These are phyloP conservation scores for Drosophila paracracens DNA, from an alignment of 2,888 invertebrate species.

Conservation along the genomic window DNA sequence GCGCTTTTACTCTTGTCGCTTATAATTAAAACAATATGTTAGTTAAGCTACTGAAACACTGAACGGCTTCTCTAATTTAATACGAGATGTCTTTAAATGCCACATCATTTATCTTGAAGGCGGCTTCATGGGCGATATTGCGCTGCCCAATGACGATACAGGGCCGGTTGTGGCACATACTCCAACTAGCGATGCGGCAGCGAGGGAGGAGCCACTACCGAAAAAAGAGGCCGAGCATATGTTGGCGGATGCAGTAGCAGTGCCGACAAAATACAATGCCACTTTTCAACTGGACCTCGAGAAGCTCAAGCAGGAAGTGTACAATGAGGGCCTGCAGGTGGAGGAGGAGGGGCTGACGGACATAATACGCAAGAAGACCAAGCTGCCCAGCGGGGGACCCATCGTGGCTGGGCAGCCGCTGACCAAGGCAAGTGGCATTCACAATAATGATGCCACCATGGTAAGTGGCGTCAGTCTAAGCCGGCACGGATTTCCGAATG, in stretches of 20 bases:
- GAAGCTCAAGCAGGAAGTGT: conserved; percentile 92
- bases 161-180: conserved; percentile 63
- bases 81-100: conserved; percentile 13
- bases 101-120: conserved; percentile 86
- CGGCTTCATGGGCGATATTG: conserved; percentile 93
- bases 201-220: conserved; percentile 42
- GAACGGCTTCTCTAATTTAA: conserved; percentile 4
- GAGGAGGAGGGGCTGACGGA: conserved; percentile 93
- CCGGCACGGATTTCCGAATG: conserved; percentile 20
- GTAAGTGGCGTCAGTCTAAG: conserved; percentile 59
- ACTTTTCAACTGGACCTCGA: conserved; percentile 92
- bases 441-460: conserved; percentile 73
- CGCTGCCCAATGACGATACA: conserved; percentile 87
- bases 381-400: conserved; percentile 86
- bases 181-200: conserved; percentile 84
- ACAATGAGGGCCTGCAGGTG: conserved; percentile 92
- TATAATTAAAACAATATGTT: conserved; percentile 65
- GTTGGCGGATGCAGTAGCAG: conserved; percentile 55
- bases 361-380: conserved; percentile 89
- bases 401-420: conserved; percentile 84
- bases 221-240: conserved; percentile 47
- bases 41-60: conserved; percentile 23
- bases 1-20: conserved; percentile 36
- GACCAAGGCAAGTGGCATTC: conserved; percentile 62
- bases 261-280: conserved; percentile 86